Percentiles rank a stretch among this genome's conserved stretches.
These are phyloP conservation scores for Oryzias woworae DNA, from an alignment of 2,113 vertebrate species.

Conservation along the genomic window DNA sequence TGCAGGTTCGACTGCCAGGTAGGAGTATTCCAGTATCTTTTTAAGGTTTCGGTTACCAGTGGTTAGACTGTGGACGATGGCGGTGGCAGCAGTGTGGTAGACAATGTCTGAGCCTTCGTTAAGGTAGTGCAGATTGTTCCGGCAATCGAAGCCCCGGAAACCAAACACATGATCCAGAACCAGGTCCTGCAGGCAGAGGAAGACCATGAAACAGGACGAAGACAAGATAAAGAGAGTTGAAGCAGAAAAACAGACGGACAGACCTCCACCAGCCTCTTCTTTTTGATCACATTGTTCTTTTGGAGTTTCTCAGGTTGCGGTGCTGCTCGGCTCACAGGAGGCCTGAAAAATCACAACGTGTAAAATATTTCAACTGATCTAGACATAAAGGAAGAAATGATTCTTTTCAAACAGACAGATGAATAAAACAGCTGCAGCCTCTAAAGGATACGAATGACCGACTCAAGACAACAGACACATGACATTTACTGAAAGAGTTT, in stretches of 20 bases:
- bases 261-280: slow-evolving; percentile 94
- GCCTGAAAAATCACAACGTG: slow-evolving; percentile 69
- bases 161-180: slow-evolving; percentile 93
- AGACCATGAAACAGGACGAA: slow-evolving; percentile 8
- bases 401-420: too few relatives aligned
- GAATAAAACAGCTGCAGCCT: too few relatives aligned
- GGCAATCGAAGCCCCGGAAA: slow-evolving; percentile 92
- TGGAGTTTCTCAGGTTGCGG: slow-evolving; percentile 94
- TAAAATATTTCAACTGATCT: too few relatives aligned
- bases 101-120: slow-evolving; percentile 93
- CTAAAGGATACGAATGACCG: too few relatives aligned
- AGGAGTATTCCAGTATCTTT: neutral
- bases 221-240: neutral
- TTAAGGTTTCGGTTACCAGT: slow-evolving; percentile 77
- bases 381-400: too few relatives aligned
- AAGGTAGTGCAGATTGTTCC: slow-evolving; percentile 98
- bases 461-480: too few relatives aligned
- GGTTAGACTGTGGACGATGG: slow-evolving; percentile 89
- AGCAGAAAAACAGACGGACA: slow-evolving; percentile 14
- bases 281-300: slow-evolving; percentile 93
- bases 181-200: slow-evolving; percentile 81
- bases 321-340: slow-evolving; percentile 91
- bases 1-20: neutral
- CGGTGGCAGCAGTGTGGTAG: slow-evolving; percentile 90
- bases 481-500: too few relatives aligned